Conservation (phyloP, 1,140 invertebrate species). For the Archegozetes longisetosus region DNA sequence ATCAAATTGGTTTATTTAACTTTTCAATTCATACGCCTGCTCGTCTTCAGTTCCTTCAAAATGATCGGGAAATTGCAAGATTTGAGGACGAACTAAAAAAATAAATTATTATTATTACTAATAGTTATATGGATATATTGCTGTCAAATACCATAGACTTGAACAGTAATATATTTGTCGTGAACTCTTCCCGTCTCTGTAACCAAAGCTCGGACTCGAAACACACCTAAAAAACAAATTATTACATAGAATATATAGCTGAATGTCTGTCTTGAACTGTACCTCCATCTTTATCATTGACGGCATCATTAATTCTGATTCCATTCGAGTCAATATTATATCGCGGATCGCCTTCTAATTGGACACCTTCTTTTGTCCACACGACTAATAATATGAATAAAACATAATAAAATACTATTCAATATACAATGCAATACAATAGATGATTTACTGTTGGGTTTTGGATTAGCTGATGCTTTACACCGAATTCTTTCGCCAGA, state of each 20-base stretch:
- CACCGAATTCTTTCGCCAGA: constrained; percentile 44
- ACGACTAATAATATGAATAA: constrained; percentile 36
- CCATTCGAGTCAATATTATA: constrained; percentile 58
- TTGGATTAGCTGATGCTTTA: constrained; percentile 61
- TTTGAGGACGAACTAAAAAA: constrained; percentile 5
- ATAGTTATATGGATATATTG: background rate
- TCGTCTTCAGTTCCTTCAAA: constrained; percentile 1
- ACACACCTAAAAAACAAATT: constrained; percentile 38
- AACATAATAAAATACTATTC: background rate
- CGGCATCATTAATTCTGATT: constrained; percentile 55
- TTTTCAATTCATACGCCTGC: constrained; percentile 1
- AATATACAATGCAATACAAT: background rate
- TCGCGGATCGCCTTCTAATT: constrained; percentile 38
- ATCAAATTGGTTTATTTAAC: background rate
- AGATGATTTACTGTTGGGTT: constrained; percentile 36
- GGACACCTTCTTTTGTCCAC: constrained; percentile 60
- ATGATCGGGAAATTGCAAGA: background rate
- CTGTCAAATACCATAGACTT: constrained; percentile 39
- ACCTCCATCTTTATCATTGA: constrained; percentile 48
- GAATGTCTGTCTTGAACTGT: background rate
- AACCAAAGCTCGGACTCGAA: constrained; percentile 66
- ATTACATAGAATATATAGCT: background rate
- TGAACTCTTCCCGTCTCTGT: constrained; percentile 54
- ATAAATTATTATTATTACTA: background rate
- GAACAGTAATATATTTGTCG: constrained; percentile 53